Conservation (phyloP, 1,140 invertebrate species). For the Cotesia chilonis region DNA sequence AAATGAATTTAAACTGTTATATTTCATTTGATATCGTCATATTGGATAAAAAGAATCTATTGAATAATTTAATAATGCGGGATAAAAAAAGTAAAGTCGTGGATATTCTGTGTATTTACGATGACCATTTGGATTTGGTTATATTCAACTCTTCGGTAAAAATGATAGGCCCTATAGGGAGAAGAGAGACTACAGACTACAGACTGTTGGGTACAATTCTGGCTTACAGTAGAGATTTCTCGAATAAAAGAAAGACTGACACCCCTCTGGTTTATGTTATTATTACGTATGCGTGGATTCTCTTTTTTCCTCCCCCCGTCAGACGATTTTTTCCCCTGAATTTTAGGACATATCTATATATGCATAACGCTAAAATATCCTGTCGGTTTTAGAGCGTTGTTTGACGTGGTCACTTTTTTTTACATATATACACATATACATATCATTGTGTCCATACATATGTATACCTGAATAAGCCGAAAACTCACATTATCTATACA, state of each 20-base stretch:
- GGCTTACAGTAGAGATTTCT: conserved; percentile 59
- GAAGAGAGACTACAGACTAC: conserved; percentile 26
- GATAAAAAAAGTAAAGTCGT: conserved; percentile 32
- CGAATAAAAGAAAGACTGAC: conserved; percentile 53
- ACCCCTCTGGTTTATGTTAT: conserved; percentile 60
- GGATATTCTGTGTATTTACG: conserved; percentile 62
- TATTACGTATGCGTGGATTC: conserved; percentile 60
- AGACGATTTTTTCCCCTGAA: conserved; percentile 2
- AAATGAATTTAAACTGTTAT: no score
- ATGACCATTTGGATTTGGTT: conserved; percentile 63
- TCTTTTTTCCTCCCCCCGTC: conserved; percentile 18
- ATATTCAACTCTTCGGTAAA: no score
- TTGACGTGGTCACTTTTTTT: conserved; percentile 11
- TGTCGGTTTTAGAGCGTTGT: conserved; percentile 18
- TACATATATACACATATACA: background rate
- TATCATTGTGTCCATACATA: no score
- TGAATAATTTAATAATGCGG: no score
- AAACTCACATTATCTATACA: conserved; percentile 12
- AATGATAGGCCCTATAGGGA: no score
- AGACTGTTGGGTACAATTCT: conserved; percentile 52
- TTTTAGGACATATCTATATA: conserved; percentile 5
- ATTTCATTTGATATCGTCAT: no score
- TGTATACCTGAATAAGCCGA: conserved; percentile 3
- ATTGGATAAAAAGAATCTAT: no score
- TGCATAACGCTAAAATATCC: conserved; percentile 28